Conservation (phyloP, 2,888 invertebrate genomes). For the Calameuta pallipes region DNA sequence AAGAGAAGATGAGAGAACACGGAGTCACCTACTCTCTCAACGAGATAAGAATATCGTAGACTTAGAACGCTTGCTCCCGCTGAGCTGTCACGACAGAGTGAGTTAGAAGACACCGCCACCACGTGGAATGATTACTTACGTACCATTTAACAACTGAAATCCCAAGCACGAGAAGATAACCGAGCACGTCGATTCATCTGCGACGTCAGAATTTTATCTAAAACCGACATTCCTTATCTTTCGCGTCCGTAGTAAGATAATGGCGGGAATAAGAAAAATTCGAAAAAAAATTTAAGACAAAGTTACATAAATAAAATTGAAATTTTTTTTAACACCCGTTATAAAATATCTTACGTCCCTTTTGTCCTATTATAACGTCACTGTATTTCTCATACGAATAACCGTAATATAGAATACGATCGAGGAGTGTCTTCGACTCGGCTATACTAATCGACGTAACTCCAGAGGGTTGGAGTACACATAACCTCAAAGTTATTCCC, state of each 20-base stretch:
- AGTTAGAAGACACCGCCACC: slow-evolving; percentile 27
- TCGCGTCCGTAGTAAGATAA: not conserved
- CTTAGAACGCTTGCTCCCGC: slow-evolving; percentile 29
- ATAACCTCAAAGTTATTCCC: too few species aligned
- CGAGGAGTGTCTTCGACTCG: too few species aligned
- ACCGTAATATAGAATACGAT: too few species aligned
- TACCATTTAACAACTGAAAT: slow-evolving; percentile 31
- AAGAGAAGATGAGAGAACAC: slow-evolving; percentile 10
- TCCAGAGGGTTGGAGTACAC: too few species aligned
- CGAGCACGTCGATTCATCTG: slow-evolving; percentile 12
- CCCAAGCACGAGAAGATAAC: slow-evolving; percentile 10
- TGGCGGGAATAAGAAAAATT: too few species aligned
- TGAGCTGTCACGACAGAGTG: slow-evolving; percentile 29
- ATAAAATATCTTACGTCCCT: too few species aligned
- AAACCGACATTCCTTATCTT: not conserved
- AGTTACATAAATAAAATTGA: too few species aligned
- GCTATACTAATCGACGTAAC: too few species aligned
- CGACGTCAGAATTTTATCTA: not conserved
- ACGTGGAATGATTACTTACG: slow-evolving; percentile 35
- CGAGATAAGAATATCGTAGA: slow-evolving; percentile 35
- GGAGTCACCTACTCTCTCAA: slow-evolving; percentile 13
- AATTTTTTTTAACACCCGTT: too few species aligned
- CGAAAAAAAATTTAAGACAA: too few species aligned
- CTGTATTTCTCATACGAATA: too few species aligned
- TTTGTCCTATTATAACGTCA: too few species aligned